Evolutionary conservation across 2,113 vertebrate genomes (phyloP), one percentile per base, ranked within the genome.

Genomic region (Hippocampus comes): DNA sequence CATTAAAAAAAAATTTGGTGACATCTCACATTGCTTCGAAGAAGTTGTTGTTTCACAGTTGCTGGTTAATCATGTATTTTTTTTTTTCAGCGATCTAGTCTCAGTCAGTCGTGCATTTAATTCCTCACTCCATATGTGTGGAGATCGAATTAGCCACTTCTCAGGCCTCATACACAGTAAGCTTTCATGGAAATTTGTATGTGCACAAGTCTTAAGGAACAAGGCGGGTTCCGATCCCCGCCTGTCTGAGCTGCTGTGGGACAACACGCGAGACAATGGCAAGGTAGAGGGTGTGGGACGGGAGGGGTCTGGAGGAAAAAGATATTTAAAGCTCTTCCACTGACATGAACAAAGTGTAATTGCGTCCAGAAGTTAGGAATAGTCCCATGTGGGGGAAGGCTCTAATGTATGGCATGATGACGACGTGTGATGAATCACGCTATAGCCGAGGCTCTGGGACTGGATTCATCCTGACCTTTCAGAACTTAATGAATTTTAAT

Each of bases 391-490:
- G 27, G 15, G 15, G 27, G 15, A 30, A 61, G 23, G 9, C 27
- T 61, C 2, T 34, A 38, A 38, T 38, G 15, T 18, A 51, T 1
- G 15, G 20, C 15, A 34, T 61, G 27, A 34, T 18, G 27, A 61
- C 17, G 27, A 34, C 17, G 59, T 46, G 10, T 15, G 64, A 66
- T 49, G 42, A 66, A 48, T 48, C 46, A 15, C 43, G 27, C 41
- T 46, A 48, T 66, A 65, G 42, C 17, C 64, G 27, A 23, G 12
- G 38, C 68, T 55, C 49, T 78, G 74, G 86, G 83, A 78, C 63
- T 48, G 3, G 68, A 75, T 80, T 84, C 55, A 78, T 73, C 70
- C 63, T 91, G 90, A 92, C 92, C 89, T 93, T 92, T 89, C 61
- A 70, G 27, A 63, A 53, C 82, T 87, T 87, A 91, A 91, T 92